Evolutionary conservation across 2,888 invertebrate species (phyloP).

Genomic region (Ommatoiulus sabulosus): DNA sequence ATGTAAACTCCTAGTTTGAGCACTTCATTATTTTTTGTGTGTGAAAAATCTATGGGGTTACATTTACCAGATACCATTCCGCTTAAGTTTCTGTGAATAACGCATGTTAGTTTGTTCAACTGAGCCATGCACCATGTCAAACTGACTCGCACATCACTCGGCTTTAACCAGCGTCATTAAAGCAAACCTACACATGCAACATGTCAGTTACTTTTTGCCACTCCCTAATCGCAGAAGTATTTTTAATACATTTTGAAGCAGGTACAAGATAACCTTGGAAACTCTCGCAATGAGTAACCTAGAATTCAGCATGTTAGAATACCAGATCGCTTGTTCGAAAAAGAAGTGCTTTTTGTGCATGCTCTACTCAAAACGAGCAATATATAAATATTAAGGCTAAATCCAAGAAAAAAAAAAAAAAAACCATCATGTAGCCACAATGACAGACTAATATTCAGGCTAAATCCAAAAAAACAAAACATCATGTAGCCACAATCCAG

Average conservation of each 20-base stretch:
- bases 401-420: too few relatives aligned
- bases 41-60: too few relatives aligned
- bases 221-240: not conserved
- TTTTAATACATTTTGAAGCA: not conserved
- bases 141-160: not conserved
- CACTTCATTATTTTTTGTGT: too few relatives aligned
- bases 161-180: not conserved
- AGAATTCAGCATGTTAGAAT: not conserved
- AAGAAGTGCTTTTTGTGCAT: not conserved
- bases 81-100: too few relatives aligned
- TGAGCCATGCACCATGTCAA: not conserved
- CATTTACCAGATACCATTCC: too few relatives aligned
- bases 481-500: too few relatives aligned
- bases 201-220: slow-evolving; percentile 31
- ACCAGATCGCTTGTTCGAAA: not conserved
- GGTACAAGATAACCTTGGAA: slow-evolving; percentile 29
- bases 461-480: too few relatives aligned
- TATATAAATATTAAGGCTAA: not conserved
- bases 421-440: too few relatives aligned
- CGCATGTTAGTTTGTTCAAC: too few relatives aligned
- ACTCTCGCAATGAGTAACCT: not conserved
- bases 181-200: slow-evolving; percentile 10
- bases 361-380: not conserved
- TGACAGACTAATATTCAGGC: too few relatives aligned
- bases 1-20: too few relatives aligned